Conservation (phyloP, 2,113 vertebrate genomes). For the Athene cunicularia region DNA sequence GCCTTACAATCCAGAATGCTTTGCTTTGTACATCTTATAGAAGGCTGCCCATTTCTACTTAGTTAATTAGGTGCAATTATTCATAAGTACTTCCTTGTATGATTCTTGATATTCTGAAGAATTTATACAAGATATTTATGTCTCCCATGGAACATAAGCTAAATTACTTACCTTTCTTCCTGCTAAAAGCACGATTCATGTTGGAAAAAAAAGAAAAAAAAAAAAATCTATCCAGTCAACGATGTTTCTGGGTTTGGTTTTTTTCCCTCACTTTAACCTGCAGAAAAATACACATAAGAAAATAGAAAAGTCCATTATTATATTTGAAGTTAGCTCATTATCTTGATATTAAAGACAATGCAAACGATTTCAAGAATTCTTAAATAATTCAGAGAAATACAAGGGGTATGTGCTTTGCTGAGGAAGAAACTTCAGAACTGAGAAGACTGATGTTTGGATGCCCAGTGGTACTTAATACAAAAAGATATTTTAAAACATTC, state of each 20-base stretch:
- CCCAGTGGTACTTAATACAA: not conserved
- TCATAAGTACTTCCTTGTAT: not conserved
- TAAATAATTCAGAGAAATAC: not conserved
- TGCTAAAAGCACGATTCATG: constrained; percentile 68
- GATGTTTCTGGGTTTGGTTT: not conserved
- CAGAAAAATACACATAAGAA: not conserved
- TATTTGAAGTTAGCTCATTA: not conserved
- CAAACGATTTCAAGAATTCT: not conserved
- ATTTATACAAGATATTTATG: not conserved
- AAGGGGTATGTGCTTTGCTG: not conserved
- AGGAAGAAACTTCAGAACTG: not conserved
- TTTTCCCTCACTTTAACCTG: not conserved
- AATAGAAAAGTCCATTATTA: not conserved
- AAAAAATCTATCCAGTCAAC: not conserved
- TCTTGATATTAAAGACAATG: not conserved
- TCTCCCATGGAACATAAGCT: not conserved
- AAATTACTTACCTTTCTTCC: constrained; percentile 54
- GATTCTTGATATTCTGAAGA: not conserved
- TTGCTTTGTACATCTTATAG: not conserved
- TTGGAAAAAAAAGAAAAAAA: not conserved
- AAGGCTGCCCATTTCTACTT: not conserved
- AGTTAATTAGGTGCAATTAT: not conserved
- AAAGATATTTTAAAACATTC: not conserved
- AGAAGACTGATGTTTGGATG: not conserved
- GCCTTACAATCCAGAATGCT: not conserved